Evolutionary conservation across 2,113 vertebrate species (phyloP), one percentile per base, ranked within the genome.

Genomic region (Arvicanthis niloticus): DNA sequence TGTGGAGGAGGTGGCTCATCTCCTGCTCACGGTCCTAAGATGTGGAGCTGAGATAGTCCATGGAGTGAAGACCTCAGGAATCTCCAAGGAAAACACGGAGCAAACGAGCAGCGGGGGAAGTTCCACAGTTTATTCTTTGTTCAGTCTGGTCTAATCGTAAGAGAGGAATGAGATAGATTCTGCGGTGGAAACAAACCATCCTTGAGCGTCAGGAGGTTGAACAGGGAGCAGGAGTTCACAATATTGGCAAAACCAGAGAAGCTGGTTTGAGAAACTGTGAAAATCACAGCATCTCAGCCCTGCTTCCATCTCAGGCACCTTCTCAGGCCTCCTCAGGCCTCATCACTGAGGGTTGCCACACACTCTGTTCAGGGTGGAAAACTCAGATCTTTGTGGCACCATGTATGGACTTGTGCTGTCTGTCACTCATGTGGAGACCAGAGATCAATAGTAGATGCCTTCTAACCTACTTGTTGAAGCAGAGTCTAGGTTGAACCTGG

Each of bases 281-380:
- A 42, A 53, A 37, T 51, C 24, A 42, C 7, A 90, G 11, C 16
- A 48, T 86, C 29, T 68, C 45, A 81, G 42, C 34, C 3, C 26
- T 77, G 22, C 26, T 48, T 17, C 45, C 24, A 58, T 3, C 0
- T 16, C 34, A 53, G 34, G n/a, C 17, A 16, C 48, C 7, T 89
- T 60, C 60, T 60, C 65, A 86, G 31, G 31, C 7, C 48, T 51
- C 48, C 60, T 60, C 58, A 86, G 31, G 21, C 22, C 15, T 77
- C 31, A 26, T 68, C 31, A 24, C 17, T 26, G 22, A 48, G 6
- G 1, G 58, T 15, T 19, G 0, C 6, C 42, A 5, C 0, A n/a
- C 26, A 10, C 4, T 62, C n/a, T 12, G 21, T n/a, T 26, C 72
- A 76, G 13, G 56, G 31, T 11, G 0, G 26, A 87, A 40, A 75